Percentiles rank a stretch among this genome's conserved stretches.
phyloP scores from a whole-genome alignment of 1,140 invertebrate genomes.

The Ceratosolen solmsi region DNA sequence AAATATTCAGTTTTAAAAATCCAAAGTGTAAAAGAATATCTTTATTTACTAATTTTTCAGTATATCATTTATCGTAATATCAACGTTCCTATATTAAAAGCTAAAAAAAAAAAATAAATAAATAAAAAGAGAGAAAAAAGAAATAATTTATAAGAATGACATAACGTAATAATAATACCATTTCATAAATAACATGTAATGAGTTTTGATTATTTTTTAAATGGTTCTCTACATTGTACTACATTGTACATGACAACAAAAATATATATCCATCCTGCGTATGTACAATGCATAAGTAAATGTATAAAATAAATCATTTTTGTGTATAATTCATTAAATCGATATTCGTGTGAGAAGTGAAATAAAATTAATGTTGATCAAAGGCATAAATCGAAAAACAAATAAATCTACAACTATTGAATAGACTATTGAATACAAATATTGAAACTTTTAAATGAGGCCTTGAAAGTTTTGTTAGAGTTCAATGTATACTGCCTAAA shows the following conservation, averaged over 20 bases:
- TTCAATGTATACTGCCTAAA: not conserved
- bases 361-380: not conserved
- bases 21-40: not conserved
- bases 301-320: slow-evolving; percentile 14
- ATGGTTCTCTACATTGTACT: slow-evolving; percentile 16
- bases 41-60: not conserved
- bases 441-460: no score
- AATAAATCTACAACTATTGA: not conserved
- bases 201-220: slow-evolving; percentile 21
- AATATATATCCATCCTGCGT: not conserved
- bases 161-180: not conserved
- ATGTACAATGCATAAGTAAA: not conserved
- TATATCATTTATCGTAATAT: not conserved
- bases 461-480: not conserved
- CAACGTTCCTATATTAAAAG: slow-evolving; percentile 37
- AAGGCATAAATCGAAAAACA: slow-evolving; percentile 15
- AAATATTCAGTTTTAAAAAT: not conserved
- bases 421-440: slow-evolving; percentile 21
- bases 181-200: slow-evolving; percentile 14
- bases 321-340: not conserved
- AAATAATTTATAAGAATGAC: not conserved
- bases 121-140: not conserved
- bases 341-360: slow-evolving; percentile 2
- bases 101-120: not conserved
- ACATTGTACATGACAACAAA: slow-evolving; percentile 18